A percentile compares a stretch with the other conserved stretches of the same genome.
Conservation (phyloP, 2,113 vertebrate species). For the Zapornia atra region DNA sequence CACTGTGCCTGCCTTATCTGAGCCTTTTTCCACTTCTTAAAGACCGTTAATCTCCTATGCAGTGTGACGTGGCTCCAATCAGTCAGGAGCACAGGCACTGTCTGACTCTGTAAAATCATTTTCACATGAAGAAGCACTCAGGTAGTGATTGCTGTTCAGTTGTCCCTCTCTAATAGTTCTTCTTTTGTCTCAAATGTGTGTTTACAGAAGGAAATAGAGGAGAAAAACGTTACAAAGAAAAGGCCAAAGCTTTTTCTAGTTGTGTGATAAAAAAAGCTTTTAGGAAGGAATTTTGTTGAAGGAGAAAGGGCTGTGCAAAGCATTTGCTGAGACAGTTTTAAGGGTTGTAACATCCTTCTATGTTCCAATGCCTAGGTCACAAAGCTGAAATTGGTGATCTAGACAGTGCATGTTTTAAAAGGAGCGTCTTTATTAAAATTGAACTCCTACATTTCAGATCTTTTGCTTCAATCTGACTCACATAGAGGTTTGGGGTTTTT, state of each 20-base stretch:
- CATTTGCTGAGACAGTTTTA: not conserved
- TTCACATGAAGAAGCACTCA: not conserved
- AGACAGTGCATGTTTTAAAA: not conserved
- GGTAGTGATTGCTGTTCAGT: not conserved
- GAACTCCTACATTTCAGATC: not conserved
- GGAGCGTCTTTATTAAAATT: not conserved
- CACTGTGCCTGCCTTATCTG: not conserved
- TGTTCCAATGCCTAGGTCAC: not conserved
- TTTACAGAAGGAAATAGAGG: not conserved
- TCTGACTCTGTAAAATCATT: not conserved
- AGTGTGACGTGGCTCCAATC: not conserved
- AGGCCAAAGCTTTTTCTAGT: not conserved
- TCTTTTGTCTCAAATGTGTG: not conserved
- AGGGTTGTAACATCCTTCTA: not conserved
- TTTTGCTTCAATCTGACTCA: not conserved
- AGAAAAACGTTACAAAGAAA: not conserved
- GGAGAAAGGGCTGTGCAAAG: not conserved
- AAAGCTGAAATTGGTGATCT: not conserved
- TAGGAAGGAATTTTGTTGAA: not conserved
- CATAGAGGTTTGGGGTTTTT: not conserved
- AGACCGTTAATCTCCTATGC: not conserved
- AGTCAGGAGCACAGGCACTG: not conserved
- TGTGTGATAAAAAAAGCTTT: not conserved
- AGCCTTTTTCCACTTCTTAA: not conserved
- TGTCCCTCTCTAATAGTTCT: not conserved